These are phyloP conservation scores for Idaea straminata DNA, from an alignment of 2,888 invertebrate species.

Conservation along the genomic window DNA sequence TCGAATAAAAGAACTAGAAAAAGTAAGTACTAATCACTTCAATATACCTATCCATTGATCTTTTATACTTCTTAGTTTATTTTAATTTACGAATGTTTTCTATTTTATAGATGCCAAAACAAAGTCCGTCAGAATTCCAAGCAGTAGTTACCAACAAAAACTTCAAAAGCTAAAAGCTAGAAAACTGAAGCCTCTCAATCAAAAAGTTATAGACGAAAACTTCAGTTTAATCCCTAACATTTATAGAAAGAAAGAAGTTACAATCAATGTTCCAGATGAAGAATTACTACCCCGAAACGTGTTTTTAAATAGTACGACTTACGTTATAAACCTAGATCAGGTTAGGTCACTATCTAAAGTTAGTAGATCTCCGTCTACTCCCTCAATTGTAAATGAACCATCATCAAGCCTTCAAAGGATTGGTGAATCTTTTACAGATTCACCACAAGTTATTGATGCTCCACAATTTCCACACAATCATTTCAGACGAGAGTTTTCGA, in stretches of 20 bases:
- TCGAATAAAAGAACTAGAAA: neutral
- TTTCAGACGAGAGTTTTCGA: neutral
- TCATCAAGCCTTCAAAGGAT: neutral
- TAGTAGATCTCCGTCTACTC: neutral
- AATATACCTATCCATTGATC: neutral
- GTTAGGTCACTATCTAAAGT: conserved; percentile 8
- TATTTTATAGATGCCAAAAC: neutral
- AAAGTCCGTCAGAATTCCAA: neutral
- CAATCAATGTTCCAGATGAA: conserved; percentile 50
- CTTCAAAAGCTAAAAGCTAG: conserved; percentile 37
- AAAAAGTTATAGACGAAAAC: conserved; percentile 32
- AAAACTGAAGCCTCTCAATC: conserved; percentile 32
- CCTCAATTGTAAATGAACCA: neutral
- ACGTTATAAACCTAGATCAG: conserved; percentile 49
- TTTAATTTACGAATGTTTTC: neutral
- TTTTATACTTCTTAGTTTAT: neutral
- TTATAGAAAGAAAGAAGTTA: conserved; percentile 41
- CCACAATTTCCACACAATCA: neutral
- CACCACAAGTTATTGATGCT: neutral
- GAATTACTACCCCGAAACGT: conserved; percentile 54
- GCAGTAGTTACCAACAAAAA: conserved; percentile 9
- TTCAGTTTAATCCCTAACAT: conserved; percentile 55
- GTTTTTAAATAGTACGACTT: conserved; percentile 49
- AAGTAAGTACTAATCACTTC: neutral
- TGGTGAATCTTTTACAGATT: neutral